Base-by-base conservation (phyloP, 2,113 vertebrate genomes). In the Perca fluviatilis region DNA sequence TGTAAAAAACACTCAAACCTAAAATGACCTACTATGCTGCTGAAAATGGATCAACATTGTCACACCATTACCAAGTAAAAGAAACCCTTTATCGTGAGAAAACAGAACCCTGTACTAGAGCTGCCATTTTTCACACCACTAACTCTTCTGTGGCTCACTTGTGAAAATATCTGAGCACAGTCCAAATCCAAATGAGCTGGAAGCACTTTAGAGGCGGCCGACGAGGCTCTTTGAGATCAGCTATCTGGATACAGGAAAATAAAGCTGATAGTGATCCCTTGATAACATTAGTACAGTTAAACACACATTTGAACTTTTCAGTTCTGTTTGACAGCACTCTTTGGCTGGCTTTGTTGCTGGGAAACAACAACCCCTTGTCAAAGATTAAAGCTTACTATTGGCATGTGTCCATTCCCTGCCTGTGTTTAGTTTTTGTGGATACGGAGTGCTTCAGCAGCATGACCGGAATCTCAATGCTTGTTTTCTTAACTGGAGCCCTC, bases 381-480 rank as follows among this genome's bases (percentile, higher is more conserved):
- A 1, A 54, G 54, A 70, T 67, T 40, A 83, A 80, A 85, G 64
- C 21, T 1, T 16, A 21, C 18, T 67, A 10, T 49, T 76, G 58
- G 66, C 60, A 70, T 54, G 25, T n/a, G 15, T 33, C 25, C 65
- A n/a, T 57, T 40, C 4, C 2, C 21, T 67, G 15, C 4, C 30
- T 57, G 7, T 58, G 61, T 47, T 33, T 56, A 13, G 25, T 43
- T 54, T 71, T 54, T 53, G 18, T 77, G 33, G 65, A 7, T 15
- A 56, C 74, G 67, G 83, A 88, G 80, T 27, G 50, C 50, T 84
- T 75, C 23, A 51, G 57, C 77, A 69, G 53, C 87, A 87, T 74
- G 88, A 82, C 68, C 87, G 77, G 92, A 94, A 94, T 94, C 21
- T 84, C 43, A 88, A 88, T 79, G 80, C 78, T 90, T 85, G 73